Base-by-base conservation (phyloP, 2,113 vertebrate genomes). In the Axis porcinus region DNA sequence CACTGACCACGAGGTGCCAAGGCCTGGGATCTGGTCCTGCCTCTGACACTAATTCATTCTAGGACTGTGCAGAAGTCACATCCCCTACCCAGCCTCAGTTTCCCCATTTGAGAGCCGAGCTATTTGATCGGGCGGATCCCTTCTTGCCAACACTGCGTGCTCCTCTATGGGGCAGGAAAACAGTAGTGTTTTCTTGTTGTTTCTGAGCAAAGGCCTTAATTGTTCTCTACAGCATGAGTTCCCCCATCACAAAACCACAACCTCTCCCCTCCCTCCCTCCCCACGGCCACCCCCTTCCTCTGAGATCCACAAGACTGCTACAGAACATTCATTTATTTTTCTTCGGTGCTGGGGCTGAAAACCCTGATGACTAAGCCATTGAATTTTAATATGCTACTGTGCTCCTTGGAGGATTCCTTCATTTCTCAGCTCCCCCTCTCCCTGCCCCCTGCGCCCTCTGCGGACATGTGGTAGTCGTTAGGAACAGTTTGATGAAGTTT, bases 381-480 rank as follows among this genome's bases (percentile, higher is more conserved):
- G 98, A 98, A 98, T 96, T 97, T 93, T 98, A 98, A 98, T 98
- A 98, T 70, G 98, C 98, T 99, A 98, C 98, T 97, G 98, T 98
- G 98, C 97, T 98, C 98, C 98, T 98, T 2, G 11, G 98, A 98
- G 98, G 96, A 91, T 93, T 98, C 95, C 97, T 98, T 97, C 96
- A 82, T 82, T 84, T 85, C 91, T 62, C 98, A 96, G 94, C 94
- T 95, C 98, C 98, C 98, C 93, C 95, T 78, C 76, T 86, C 76
- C 60, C 64, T 23, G 0, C 17, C 87, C 84, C 54, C 98, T 84
- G 86, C 55, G 58, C 96, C 98, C 98, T 91, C 95, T 78, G 90
- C 43, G 96, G 98, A 97, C 99, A 99, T 98, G 94, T 99, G 99
- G 95, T 98, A 98, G 97, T 95, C 92, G 97, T 99, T 99, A 99